Base-by-base conservation (phyloP, 2,888 invertebrate species). In the Euclidia mi region DNA sequence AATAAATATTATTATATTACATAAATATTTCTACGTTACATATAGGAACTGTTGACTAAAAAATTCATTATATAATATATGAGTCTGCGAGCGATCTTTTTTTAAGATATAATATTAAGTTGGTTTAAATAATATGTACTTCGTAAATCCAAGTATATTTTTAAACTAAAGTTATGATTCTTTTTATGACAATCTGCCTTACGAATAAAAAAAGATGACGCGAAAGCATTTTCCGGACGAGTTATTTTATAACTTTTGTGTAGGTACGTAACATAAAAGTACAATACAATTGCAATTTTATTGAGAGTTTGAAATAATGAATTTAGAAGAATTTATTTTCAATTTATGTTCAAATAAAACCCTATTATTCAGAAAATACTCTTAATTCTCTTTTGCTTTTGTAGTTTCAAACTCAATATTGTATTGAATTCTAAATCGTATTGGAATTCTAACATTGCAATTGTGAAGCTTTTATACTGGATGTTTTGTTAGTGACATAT, bases 361-460 rank as follows among this genome's bases (percentile, higher is more conserved):
- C n/a, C 14, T 14, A 14, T 14, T 34, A 14, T 34, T 37, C 10
- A 18, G 9, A 10, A n/a, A 37, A 37, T 37, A 37, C 9, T 35
- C 15, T 2, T 18, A 7, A 34, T 34, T 34, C 34, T 34, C 34
- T 2, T 35, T 35, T 35, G 10, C 18, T 37, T n/a, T 37, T 37
- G 37, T 37, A 37, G 37, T 17, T 11, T 4, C 9, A 17, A 37
- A 10, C 7, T 3, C 34, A 34, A 37, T 10, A 37, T 37, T 37
- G 10, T 3, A 10, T 17, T 14, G 1, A 9, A 15, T 9, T 35
- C 15, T 37, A 18, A 37, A 40, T 40, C 2, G 40, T 20, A 40
- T 40, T 40, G 20, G 12, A 40, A 20, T 40, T 12, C 20, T 18
- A 40, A 12, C 18, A 11, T 40, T 40, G 40, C 20, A 40, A 40